Evolutionary conservation across 2,888 invertebrate genomes (phyloP).

Genomic region (Phragmatobia fuliginosa): DNA sequence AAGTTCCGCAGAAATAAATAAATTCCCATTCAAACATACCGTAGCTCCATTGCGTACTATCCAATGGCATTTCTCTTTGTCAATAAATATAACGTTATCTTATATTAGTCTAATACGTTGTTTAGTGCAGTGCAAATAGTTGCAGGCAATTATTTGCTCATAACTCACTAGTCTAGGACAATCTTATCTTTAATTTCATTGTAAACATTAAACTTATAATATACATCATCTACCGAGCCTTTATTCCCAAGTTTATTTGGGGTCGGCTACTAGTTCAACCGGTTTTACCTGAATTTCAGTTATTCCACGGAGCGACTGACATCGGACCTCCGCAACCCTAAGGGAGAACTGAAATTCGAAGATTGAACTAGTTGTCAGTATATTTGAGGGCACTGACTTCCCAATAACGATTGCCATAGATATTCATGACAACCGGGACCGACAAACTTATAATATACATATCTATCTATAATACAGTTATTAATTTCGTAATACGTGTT

Average conservation of each 20-base stretch:
- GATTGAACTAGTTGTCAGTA: too few species aligned
- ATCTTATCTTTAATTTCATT: slow-evolving; percentile 24
- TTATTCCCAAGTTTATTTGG: too few species aligned
- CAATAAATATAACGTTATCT: slow-evolving; percentile 26
- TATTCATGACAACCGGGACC: too few species aligned
- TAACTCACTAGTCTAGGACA: slow-evolving; percentile 21
- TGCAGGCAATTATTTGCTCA: slow-evolving; percentile 35
- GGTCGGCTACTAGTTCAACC: too few species aligned
- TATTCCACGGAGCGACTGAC: too few species aligned
- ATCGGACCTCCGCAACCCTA: too few species aligned
- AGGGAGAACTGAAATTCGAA: too few species aligned
- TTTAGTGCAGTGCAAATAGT: slow-evolving; percentile 18
- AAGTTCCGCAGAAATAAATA: not conserved
- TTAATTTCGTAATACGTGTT: slow-evolving; percentile 1
- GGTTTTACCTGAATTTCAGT: too few species aligned
- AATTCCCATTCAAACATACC: not conserved
- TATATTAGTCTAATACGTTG: slow-evolving; percentile 30
- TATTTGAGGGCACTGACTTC: too few species aligned
- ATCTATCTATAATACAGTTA: slow-evolving; percentile 17
- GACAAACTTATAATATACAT: not conserved
- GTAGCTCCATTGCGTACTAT: slow-evolving; percentile 15
- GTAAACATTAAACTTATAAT: slow-evolving; percentile 27
- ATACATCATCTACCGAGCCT: too few species aligned
- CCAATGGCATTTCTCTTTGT: slow-evolving; percentile 35
- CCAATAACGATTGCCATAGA: too few species aligned